Conservation (phyloP, 2,113 vertebrate genomes). For the Pelvicachromis taeniatus region DNA sequence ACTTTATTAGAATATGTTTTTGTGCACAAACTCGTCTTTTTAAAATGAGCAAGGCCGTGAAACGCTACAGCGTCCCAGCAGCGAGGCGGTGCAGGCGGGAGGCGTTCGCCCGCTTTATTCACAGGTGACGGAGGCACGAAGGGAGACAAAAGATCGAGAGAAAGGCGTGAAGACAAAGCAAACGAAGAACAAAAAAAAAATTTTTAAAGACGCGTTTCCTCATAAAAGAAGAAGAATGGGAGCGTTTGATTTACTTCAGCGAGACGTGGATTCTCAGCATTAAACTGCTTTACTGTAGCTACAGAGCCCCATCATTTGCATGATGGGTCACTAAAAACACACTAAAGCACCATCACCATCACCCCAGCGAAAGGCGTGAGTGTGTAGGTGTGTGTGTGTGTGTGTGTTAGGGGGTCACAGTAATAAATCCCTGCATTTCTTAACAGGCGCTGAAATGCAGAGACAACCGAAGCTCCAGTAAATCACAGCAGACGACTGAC, state of each 20-base stretch:
- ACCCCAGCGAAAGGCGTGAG: not conserved
- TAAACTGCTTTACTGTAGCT: slow-evolving; percentile 44
- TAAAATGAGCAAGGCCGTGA: not conserved
- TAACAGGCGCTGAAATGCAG: slow-evolving; percentile 48
- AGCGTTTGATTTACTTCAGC: slow-evolving; percentile 27
- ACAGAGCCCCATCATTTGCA: slow-evolving; percentile 36
- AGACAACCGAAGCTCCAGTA: slow-evolving; percentile 27
- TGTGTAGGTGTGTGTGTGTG: not conserved
- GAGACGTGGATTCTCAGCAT: slow-evolving; percentile 15
- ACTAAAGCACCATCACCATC: not conserved
- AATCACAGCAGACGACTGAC: slow-evolving; percentile 25
- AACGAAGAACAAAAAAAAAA: not conserved
- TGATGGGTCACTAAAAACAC: slow-evolving; percentile 40
- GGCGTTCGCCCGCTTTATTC: not conserved
- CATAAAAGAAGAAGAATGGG: not conserved
- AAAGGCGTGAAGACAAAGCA: not conserved
- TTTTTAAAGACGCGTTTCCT: not conserved
- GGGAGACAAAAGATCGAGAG: not conserved
- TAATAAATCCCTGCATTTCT: slow-evolving; percentile 42
- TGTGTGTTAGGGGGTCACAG: not conserved
- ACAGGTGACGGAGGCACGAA: not conserved
- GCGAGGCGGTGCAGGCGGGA: not conserved
- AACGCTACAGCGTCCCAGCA: not conserved
- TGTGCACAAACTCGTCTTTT: not conserved
- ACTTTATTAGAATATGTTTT: not conserved